phyloP scores from a whole-genome alignment of 2,888 invertebrate genomes.

The Anthrax anthrax region DNA sequence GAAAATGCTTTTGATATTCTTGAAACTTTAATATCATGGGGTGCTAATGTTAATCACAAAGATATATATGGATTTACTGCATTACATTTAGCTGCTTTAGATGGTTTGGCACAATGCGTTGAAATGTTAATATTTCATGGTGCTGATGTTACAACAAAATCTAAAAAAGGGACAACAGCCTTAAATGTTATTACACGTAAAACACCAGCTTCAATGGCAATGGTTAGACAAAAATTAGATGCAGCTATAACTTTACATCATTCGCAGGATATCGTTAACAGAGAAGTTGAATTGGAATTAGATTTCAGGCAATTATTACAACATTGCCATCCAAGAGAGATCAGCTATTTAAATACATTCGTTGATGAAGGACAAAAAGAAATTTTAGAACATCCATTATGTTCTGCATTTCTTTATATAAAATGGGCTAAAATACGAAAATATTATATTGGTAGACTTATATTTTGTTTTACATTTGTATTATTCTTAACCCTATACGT shows the following conservation, averaged over 20 bases:
- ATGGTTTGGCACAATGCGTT: constrained; percentile 72
- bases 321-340: constrained; percentile 71
- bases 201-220: constrained; percentile 71
- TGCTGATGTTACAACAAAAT: constrained; percentile 77
- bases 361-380: constrained; percentile 82
- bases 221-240: constrained; percentile 69
- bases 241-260: constrained; percentile 65
- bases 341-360: constrained; percentile 72
- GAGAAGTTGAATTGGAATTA: constrained; percentile 67
- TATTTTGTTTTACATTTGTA: constrained; percentile 67
- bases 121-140: constrained; percentile 71
- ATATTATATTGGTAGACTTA: constrained; percentile 66
- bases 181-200: constrained; percentile 73
- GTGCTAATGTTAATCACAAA: constrained; percentile 67
- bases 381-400: constrained; percentile 70
- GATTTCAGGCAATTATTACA: constrained; percentile 72
- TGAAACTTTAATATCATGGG: constrained; percentile 62
- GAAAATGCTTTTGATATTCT: constrained; percentile 67
- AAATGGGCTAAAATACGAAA: constrained; percentile 85
- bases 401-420: constrained; percentile 73
- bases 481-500: constrained; percentile 69
- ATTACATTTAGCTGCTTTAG: constrained; percentile 70
- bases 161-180: constrained; percentile 75
- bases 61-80: constrained; percentile 79
- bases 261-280: constrained; percentile 58